Percentiles rank a stretch among this genome's conserved stretches.
Conservation (phyloP, 64 coral and sea anemone genomes). For the Actinia tenebrosa region DNA sequence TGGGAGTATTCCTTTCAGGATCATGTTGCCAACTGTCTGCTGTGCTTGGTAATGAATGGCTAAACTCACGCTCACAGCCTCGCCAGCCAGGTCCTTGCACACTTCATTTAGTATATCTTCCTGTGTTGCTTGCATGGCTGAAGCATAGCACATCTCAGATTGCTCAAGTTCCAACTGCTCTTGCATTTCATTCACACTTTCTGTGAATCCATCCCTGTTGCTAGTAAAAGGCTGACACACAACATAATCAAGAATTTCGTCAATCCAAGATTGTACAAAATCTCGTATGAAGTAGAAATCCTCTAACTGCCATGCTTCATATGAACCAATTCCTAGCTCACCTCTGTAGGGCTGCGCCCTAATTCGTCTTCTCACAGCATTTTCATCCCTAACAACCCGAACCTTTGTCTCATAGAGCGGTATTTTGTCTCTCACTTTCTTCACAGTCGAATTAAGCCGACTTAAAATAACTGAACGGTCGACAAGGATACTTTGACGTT, state of each 20-base stretch:
- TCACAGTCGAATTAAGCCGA: slow-evolving; percentile 13
- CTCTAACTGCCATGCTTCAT: slow-evolving; percentile 89
- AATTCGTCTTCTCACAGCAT: slow-evolving; percentile 32
- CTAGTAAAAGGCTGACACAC: slow-evolving; percentile 26
- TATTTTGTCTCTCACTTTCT: slow-evolving; percentile 53
- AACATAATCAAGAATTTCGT: slow-evolving; percentile 72
- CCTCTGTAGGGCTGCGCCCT: slow-evolving; percentile 60
- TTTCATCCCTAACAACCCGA: slow-evolving; percentile 26
- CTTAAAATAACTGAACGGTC: slow-evolving; percentile 28
- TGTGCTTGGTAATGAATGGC: slow-evolving; percentile 47
- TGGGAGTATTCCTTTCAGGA: slow-evolving; percentile 28
- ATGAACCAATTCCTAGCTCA: slow-evolving; percentile 74
- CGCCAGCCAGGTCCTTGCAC: neutral
- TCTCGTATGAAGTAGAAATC: slow-evolving; percentile 85
- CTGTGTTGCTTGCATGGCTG: slow-evolving; percentile 14
- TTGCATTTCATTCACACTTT: slow-evolving; percentile 27
- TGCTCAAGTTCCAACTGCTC: slow-evolving; percentile 51
- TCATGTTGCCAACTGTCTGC: slow-evolving; percentile 19
- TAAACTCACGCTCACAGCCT: slow-evolving; percentile 28
- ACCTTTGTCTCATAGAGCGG: slow-evolving; percentile 52
- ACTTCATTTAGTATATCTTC: slow-evolving; percentile 25
- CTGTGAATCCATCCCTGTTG: slow-evolving; percentile 5
- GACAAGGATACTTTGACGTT: slow-evolving; percentile 38
- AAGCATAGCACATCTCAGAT: neutral
- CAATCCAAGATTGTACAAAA: slow-evolving; percentile 67